These are phyloP conservation scores for Forbesichthys agassizii DNA, from an alignment of 2,113 vertebrate species.

Conservation along the genomic window DNA sequence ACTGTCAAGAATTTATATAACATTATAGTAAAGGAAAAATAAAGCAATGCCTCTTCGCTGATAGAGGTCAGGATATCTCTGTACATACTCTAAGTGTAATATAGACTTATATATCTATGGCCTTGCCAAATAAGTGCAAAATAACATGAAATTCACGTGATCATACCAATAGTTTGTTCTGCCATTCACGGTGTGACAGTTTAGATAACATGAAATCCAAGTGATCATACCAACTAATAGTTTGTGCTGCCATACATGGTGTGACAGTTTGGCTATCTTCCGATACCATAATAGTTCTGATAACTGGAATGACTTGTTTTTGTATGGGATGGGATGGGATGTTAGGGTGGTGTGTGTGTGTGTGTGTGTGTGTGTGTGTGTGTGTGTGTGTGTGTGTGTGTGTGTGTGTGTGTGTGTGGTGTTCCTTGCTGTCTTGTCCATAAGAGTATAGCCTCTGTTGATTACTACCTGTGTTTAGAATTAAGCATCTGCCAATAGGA, in stretches of 20 bases:
- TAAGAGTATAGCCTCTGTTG: neutral
- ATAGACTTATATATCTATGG: too few relatives aligned
- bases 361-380: too few relatives aligned
- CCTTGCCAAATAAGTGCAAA: too few relatives aligned
- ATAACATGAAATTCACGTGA: too few relatives aligned
- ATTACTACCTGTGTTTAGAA: neutral
- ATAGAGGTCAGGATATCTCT: neutral
- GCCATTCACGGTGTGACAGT: neutral
- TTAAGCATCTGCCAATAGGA: neutral
- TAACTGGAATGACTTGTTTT: slow-evolving; percentile 34
- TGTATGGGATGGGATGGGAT: too few relatives aligned
- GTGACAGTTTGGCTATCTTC: neutral
- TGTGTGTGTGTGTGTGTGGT: too few relatives aligned
- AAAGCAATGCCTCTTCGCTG: too few relatives aligned
- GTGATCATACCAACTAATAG: neutral
- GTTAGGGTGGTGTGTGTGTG: too few relatives aligned
- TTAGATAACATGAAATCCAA: too few relatives aligned
- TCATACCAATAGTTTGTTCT: neutral
- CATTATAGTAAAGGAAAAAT: too few relatives aligned
- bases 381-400: too few relatives aligned
- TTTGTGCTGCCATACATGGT: neutral
- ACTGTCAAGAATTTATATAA: too few relatives aligned
- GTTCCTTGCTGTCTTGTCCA: neutral
- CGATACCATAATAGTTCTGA: slow-evolving; percentile 31
- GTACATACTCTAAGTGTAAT: neutral